phyloP scores from a whole-genome alignment of 2,888 invertebrate genomes.

The Stictocephala bisonia region DNA sequence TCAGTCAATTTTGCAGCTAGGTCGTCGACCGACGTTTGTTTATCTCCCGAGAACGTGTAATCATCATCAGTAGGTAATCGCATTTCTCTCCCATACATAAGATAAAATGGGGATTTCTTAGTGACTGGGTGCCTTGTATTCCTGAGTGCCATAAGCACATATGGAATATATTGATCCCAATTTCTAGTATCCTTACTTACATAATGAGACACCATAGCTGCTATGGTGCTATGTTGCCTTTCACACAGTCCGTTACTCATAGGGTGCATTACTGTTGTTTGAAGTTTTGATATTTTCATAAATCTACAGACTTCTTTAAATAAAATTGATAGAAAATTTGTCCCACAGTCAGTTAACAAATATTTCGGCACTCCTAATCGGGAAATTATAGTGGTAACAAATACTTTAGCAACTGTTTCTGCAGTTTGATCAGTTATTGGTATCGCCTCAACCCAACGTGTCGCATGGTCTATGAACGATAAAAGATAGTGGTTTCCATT shows the following conservation, averaged over 20 bases:
- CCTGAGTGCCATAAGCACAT: too few relatives aligned
- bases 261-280: slow-evolving; percentile 59
- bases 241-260: slow-evolving; percentile 61
- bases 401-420: slow-evolving; percentile 59
- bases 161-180: slow-evolving; percentile 61
- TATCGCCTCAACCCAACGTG: slow-evolving; percentile 58
- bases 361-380: slow-evolving; percentile 62
- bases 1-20: too few relatives aligned
- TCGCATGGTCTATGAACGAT: slow-evolving; percentile 58
- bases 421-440: slow-evolving; percentile 61
- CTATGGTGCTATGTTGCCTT: slow-evolving; percentile 60
- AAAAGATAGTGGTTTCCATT: slow-evolving; percentile 61
- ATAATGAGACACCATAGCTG: slow-evolving; percentile 60
- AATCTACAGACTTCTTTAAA: slow-evolving; percentile 53
- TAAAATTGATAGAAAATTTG: slow-evolving; percentile 62
- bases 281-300: slow-evolving; percentile 26
- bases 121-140: too few relatives aligned
- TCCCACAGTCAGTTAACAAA: slow-evolving; percentile 63
- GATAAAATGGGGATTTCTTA: too few relatives aligned
- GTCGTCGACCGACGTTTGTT: too few relatives aligned
- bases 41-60: too few relatives aligned
- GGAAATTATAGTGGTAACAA: slow-evolving; percentile 60
- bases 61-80: too few relatives aligned
- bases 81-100: too few relatives aligned
- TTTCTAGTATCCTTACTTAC: slow-evolving; percentile 57